These are phyloP conservation scores for Nysson spinosus DNA, from an alignment of 2,888 invertebrate genomes.

Conservation along the genomic window DNA sequence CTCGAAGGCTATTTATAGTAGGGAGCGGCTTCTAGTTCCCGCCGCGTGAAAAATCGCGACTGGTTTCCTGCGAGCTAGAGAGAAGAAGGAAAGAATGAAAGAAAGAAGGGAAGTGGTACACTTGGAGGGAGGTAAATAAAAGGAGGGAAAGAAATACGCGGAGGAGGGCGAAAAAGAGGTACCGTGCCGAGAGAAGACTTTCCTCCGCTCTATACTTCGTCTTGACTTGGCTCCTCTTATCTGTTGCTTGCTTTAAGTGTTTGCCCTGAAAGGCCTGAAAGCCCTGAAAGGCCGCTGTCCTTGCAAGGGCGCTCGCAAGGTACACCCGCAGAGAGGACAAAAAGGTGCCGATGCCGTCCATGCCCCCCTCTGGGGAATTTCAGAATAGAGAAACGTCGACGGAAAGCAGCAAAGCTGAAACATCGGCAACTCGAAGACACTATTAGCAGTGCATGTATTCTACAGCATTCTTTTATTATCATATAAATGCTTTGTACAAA, in stretches of 20 bases:
- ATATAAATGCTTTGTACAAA: too few species aligned
- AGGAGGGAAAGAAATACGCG: slow-evolving; percentile 6
- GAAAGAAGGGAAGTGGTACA: slow-evolving; percentile 22
- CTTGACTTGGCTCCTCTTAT: slow-evolving; percentile 23
- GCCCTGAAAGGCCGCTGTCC: slow-evolving; percentile 53
- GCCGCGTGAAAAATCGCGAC: slow-evolving; percentile 65
- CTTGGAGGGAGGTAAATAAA: slow-evolving; percentile 21
- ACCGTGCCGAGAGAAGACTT: not conserved
- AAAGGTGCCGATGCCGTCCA: slow-evolving; percentile 27
- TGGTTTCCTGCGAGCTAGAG: slow-evolving; percentile 57
- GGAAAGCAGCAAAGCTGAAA: not conserved
- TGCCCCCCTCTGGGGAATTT: slow-evolving; percentile 28
- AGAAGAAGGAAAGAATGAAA: slow-evolving; percentile 28
- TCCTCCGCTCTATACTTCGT: slow-evolving; percentile 6
- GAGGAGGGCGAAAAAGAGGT: not conserved
- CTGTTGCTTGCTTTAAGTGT: slow-evolving; percentile 20
- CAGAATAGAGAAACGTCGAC: slow-evolving; percentile 17
- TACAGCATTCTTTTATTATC: too few species aligned
- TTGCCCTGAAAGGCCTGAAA: slow-evolving; percentile 40
- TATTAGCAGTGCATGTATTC: not conserved
- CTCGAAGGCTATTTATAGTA: slow-evolving; percentile 72
- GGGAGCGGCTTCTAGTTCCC: slow-evolving; percentile 68
- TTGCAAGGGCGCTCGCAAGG: slow-evolving; percentile 56
- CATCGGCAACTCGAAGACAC: not conserved
- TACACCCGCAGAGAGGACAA: slow-evolving; percentile 32